Percentiles rank a stretch among this genome's conserved stretches.
Evolutionary conservation across 2,888 invertebrate species (phyloP).

Genomic region (Synergus laeviventris): DNA sequence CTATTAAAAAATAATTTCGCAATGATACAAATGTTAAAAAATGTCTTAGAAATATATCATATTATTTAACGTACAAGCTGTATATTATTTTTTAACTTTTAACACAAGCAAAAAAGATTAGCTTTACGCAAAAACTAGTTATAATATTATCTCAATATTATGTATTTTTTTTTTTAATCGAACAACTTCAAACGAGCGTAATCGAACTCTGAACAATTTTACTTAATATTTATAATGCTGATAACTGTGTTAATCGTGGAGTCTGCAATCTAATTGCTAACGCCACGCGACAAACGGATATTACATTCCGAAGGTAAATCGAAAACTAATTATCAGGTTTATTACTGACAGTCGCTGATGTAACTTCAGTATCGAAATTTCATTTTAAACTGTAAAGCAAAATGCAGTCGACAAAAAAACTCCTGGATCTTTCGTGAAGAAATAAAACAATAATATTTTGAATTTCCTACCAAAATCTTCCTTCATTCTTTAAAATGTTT

Average conservation of each 20-base stretch:
- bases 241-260: neutral
- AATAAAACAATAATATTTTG: too few relatives aligned
- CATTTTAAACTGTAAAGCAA: neutral
- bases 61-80: neutral
- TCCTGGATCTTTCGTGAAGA: too few relatives aligned
- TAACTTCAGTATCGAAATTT: slow-evolving; percentile 20
- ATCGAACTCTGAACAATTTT: neutral
- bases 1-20: slow-evolving; percentile 17
- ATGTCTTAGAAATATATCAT: neutral
- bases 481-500: too few relatives aligned
- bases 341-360: neutral
- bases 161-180: too few relatives aligned
- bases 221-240: neutral
- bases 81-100: neutral
- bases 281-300: slow-evolving; percentile 26
- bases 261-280: slow-evolving; percentile 31
- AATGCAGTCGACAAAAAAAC: neutral
- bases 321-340: slow-evolving; percentile 16
- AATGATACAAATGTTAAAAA: neutral
- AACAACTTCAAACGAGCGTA: neutral
- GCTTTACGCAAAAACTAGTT: neutral
- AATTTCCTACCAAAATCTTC: too few relatives aligned
- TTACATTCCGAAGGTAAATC: slow-evolving; percentile 30
- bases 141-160: neutral
- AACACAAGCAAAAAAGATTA: neutral